phyloP scores from a whole-genome alignment of 35 echinoderm and acorn worm genomes.

The Heliocidaris erythrogramma region DNA sequence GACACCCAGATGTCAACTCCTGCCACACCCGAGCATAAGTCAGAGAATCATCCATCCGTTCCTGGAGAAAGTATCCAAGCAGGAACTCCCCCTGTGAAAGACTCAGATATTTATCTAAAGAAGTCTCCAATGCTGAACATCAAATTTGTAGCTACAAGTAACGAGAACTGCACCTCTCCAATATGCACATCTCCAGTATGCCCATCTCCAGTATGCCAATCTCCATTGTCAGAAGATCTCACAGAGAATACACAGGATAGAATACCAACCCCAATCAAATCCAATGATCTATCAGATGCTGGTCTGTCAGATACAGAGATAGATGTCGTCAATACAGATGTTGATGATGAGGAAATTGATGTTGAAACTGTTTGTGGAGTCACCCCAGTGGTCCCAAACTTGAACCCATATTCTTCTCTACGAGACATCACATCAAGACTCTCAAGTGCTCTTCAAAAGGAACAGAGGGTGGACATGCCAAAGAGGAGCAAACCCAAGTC shows the following conservation, averaged over 20 bases:
- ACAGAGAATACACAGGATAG: neutral
- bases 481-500: neutral
- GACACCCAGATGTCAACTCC: neutral
- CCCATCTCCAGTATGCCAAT: neutral
- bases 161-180: neutral
- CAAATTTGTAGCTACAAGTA: conserved; percentile 11
- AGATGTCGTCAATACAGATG: neutral
- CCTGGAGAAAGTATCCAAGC: neutral
- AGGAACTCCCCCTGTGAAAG: neutral
- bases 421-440: neutral
- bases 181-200: neutral
- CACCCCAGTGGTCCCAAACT: neutral
- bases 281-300: neutral
- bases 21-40: neutral
- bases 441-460: neutral
- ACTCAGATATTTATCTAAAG: neutral
- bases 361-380: neutral
- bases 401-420: neutral
- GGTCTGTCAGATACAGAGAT: neutral
- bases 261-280: neutral
- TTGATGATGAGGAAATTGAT: neutral
- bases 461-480: neutral
- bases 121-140: neutral
- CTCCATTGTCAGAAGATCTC: neutral
- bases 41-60: neutral